Conservation (phyloP, 2,888 invertebrate genomes). For the Pterobdella sp. region DNA sequence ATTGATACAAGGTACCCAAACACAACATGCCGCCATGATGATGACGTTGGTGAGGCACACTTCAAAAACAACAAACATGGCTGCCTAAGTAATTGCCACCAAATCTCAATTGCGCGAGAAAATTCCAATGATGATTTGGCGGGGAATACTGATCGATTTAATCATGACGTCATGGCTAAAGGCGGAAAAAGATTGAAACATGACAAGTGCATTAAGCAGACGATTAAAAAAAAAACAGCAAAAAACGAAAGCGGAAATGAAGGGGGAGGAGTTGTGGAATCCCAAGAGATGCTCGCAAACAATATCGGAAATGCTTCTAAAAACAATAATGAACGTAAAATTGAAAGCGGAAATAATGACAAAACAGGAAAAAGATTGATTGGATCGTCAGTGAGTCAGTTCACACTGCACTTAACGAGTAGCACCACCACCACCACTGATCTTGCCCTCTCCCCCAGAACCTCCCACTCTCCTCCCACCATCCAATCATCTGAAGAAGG, state of each 20-base stretch:
- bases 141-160: too few species aligned
- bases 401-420: not conserved
- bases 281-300: not conserved
- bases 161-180: too few species aligned
- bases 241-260: not conserved
- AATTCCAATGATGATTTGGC: too few species aligned
- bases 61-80: slow-evolving; percentile 9
- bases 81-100: not conserved
- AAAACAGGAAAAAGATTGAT: not conserved
- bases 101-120: not conserved
- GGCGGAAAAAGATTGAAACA: too few species aligned
- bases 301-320: not conserved
- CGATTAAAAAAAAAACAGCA: not conserved
- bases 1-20: not conserved
- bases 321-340: not conserved
- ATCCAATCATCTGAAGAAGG: too few species aligned
- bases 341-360: not conserved
- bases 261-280: not conserved
- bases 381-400: not conserved
- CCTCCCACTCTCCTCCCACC: not conserved
- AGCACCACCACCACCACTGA: not conserved
- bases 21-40: slow-evolving; percentile 22
- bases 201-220: too few species aligned
- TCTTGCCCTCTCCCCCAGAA: not conserved
- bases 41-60: slow-evolving; percentile 41